These are phyloP conservation scores for Lordiphosa stackelbergi DNA, from an alignment of 1,140 invertebrate species.

Conservation along the genomic window DNA sequence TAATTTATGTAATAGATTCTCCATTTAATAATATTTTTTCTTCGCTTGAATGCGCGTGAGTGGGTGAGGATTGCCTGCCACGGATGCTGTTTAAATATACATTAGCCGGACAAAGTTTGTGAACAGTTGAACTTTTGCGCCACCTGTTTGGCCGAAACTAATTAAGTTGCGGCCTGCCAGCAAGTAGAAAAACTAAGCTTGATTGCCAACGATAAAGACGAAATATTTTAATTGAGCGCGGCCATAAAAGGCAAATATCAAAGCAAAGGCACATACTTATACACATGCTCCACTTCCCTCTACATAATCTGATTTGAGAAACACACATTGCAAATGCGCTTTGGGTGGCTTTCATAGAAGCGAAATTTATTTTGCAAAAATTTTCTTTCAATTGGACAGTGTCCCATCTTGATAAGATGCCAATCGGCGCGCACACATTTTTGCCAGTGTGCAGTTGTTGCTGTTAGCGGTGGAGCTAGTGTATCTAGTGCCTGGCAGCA, in stretches of 20 bases:
- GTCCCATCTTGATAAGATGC: slow-evolving; percentile 76
- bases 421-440: slow-evolving; percentile 66
- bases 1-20: slow-evolving; percentile 71
- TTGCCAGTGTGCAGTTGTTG: slow-evolving; percentile 37
- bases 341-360: slow-evolving; percentile 59
- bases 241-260: slow-evolving; percentile 61
- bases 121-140: slow-evolving; percentile 68
- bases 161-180: slow-evolving; percentile 46
- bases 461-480: slow-evolving; percentile 10
- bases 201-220: slow-evolving; percentile 45
- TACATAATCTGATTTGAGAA: slow-evolving; percentile 15
- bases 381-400: slow-evolving; percentile 74
- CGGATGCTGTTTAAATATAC: slow-evolving; percentile 64
- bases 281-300: slow-evolving; percentile 38
- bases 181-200: slow-evolving; percentile 34
- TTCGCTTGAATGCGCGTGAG: not conserved
- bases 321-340: slow-evolving; percentile 34
- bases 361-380: slow-evolving; percentile 71
- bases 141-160: slow-evolving; percentile 64
- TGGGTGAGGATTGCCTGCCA: slow-evolving; percentile 21
- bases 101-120: slow-evolving; percentile 52
- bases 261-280: slow-evolving; percentile 29
- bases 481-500: slow-evolving; percentile 33
- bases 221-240: slow-evolving; percentile 68
- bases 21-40: slow-evolving; percentile 65